Evolutionary conservation across 1,140 invertebrate genomes (phyloP), one percentile per base, ranked within the genome.

Genomic region (Drosophila chauvacae): DNA sequence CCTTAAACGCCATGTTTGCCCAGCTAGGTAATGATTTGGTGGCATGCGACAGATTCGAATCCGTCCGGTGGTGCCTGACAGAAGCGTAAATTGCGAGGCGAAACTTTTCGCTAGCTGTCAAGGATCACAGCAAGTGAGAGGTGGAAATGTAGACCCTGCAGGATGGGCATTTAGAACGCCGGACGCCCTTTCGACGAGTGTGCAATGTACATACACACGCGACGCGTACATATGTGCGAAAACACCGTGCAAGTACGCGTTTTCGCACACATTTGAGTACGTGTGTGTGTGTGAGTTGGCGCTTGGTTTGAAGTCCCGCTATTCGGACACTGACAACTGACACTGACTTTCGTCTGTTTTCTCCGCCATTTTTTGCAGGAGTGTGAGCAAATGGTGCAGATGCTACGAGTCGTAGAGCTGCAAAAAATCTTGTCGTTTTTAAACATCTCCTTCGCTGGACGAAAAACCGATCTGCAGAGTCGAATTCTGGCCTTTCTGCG

Each of bases 371-470:
- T 26, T 26, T 73, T 84, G 0, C 48, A 92, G 91, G 91, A 92
- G 79, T 95, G 95, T 75, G 93, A 96, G 95, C 95, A 94, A 94
- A 97, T 97, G 96, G 94, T 97, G 92, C 94, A 96, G 93, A 95
- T 95, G 93, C 97, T 97, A 94, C 95, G 96, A 77, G 96, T 97
- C 45, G 96, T 96, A 86, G 96, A 97, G 93, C 94, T 97, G 81
- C 96, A 97, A 93, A 95, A 91, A 64, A 86, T 97, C 93, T 93
- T 98, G 93, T 94, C 98, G 85, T 96, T 95, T 92, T 96, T 96
- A 93, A 97, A 97, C 91, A 96, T 96, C 80, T 94, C 95, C 92
- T 97, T 97, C 93, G 97, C 97, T 84, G 97, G 97, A 75, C 94
- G 97, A 92, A 98, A 98, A 94, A 95, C 95, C 75, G 97, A 98